phyloP scores from a whole-genome alignment of 2,888 invertebrate genomes.

The Eulithis prunata region DNA sequence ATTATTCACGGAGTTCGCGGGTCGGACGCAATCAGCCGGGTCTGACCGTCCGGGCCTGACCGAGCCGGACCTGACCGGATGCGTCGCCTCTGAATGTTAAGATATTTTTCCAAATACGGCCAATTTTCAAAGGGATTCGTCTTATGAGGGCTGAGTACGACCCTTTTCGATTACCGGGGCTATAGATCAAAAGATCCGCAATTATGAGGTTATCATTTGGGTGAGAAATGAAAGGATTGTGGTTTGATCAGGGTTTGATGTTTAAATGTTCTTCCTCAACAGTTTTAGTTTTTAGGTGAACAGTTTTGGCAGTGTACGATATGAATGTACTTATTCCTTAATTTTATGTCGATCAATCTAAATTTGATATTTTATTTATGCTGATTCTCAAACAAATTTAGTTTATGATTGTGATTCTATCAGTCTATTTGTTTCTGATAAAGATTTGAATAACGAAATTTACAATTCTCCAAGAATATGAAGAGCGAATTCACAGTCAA shows the following conservation, averaged over 20 bases:
- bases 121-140: conserved; percentile 78
- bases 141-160: conserved; percentile 73
- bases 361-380: too few relatives aligned
- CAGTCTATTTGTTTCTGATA: too few relatives aligned
- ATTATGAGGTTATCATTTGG: conserved; percentile 69
- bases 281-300: not conserved
- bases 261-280: conserved; percentile 9
- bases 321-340: too few relatives aligned
- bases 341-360: too few relatives aligned
- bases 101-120: conserved; percentile 78
- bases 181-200: conserved; percentile 71
- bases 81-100: conserved; percentile 79
- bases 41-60: conserved; percentile 31
- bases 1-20: conserved; percentile 79
- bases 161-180: conserved; percentile 77
- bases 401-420: too few relatives aligned
- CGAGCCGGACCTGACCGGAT: conserved; percentile 55
- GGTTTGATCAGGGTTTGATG: conserved; percentile 22
- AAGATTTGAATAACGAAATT: too few relatives aligned
- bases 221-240: conserved; percentile 30
- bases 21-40: conserved; percentile 72
- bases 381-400: too few relatives aligned
- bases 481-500: not conserved
- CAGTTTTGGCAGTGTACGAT: too few relatives aligned
- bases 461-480: not conserved